Percentiles rank a stretch among this genome's conserved stretches.
Evolutionary conservation across 2,113 vertebrate species (phyloP).

Genomic region (Platycercus adscitus): DNA sequence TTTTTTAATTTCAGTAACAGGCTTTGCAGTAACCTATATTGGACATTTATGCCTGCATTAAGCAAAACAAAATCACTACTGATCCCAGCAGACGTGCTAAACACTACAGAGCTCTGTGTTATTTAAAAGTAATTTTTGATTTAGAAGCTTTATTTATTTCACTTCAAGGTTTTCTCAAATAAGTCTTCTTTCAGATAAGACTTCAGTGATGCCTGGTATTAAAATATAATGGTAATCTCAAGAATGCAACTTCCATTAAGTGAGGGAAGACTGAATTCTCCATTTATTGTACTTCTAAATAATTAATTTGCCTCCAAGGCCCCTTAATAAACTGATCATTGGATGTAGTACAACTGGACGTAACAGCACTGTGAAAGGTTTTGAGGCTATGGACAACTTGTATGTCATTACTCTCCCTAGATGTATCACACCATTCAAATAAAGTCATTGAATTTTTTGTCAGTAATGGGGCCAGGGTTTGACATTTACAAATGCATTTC

Average conservation of each 20-base stretch:
- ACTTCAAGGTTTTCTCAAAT: not conserved
- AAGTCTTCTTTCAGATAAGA: not conserved
- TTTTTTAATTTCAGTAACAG: not conserved
- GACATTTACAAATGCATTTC: constrained; percentile 28
- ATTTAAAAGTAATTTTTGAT: not conserved
- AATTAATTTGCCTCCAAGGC: constrained; percentile 56
- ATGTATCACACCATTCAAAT: constrained; percentile 37
- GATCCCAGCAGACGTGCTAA: not conserved
- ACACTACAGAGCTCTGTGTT: not conserved
- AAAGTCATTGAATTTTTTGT: constrained; percentile 5
- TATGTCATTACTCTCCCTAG: constrained; percentile 25
- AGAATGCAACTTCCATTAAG: not conserved
- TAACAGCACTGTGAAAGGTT: constrained; percentile 36
- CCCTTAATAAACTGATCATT: constrained; percentile 65
- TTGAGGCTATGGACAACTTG: constrained; percentile 4
- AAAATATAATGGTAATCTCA: not conserved
- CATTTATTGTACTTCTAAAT: constrained; percentile 65
- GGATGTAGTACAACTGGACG: constrained; percentile 9
- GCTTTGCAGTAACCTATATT: not conserved
- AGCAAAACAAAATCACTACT: not conserved
- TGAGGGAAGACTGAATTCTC: constrained; percentile 49
- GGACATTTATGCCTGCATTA: not conserved
- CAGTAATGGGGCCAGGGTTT: not conserved
- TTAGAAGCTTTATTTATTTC: not conserved
- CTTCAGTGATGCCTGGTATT: not conserved